Evolutionary conservation across 2,888 invertebrate species (phyloP).

Genomic region (Chrysolina oricalcia): DNA sequence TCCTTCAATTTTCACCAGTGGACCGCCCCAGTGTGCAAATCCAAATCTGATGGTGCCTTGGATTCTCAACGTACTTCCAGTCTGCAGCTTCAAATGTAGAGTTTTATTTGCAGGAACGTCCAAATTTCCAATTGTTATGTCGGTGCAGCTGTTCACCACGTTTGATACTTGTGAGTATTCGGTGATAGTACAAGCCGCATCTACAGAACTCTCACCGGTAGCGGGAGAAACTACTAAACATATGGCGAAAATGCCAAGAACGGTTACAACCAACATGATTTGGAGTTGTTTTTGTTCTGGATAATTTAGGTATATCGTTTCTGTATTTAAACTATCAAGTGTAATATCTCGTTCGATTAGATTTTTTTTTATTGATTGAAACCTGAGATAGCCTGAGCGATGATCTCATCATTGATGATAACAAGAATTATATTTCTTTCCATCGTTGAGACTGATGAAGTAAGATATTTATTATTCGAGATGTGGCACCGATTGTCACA

Average conservation of each 20-base stretch:
- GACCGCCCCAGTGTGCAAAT: not conserved
- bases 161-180: slow-evolving; percentile 19
- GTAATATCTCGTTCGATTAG: too few relatives aligned
- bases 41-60: slow-evolving; percentile 27
- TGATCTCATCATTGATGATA: too few relatives aligned
- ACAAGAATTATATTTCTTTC: too few relatives aligned
- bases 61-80: slow-evolving; percentile 20
- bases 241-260: not conserved
- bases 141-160: slow-evolving; percentile 32
- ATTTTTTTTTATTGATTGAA: too few relatives aligned
- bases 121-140: slow-evolving; percentile 10
- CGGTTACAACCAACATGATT: not conserved
- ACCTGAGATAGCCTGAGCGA: too few relatives aligned
- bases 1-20: not conserved
- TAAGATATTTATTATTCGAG: too few relatives aligned
- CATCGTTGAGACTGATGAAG: too few relatives aligned
- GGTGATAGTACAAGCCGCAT: slow-evolving; percentile 29
- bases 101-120: slow-evolving; percentile 33
- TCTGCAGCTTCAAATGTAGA: slow-evolving; percentile 1
- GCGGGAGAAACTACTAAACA: not conserved
- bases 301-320: not conserved
- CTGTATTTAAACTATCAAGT: not conserved
- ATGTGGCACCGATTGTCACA: too few relatives aligned
- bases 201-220: not conserved
- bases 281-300: not conserved